Evolutionary conservation across 2,113 vertebrate species (phyloP), one percentile per base, ranked within the genome.

Genomic region (Trachemys scripta): DNA sequence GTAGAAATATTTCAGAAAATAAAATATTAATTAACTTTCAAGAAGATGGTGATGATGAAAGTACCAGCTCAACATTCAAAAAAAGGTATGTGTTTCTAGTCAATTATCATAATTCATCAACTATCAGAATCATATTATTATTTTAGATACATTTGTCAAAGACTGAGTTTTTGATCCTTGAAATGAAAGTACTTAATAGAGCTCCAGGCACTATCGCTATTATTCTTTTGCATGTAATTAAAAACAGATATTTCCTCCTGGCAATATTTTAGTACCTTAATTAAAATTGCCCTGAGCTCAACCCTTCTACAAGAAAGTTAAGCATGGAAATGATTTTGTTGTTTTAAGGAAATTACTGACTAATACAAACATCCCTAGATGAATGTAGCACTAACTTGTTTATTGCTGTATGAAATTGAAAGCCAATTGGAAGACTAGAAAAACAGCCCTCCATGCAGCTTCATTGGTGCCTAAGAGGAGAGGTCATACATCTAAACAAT

Each of bases 1-100:
- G 82, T 82, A 80, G 88, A 90, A 97, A 13, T 92, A 84, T 96
- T 93, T 90, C 80, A 12, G 86, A 91, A 96, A 76, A 95, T 88
- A 97, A 95, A 94, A 80, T 90, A 80, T 62, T 97, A 92, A 82
- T 85, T 97, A 87, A 92, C 65, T 93, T 94, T 94, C 49, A 51
- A 90, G 96, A 96, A 92, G 86, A 85, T 62, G 80, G 95, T 87
- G 91, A 95, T 95, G 94, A 96, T 97, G 96, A 95, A 56, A 97
- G 91, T 57, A 49, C 42, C 79, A 95, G 93, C n/a, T 95, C 97
- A 94, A 45, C 93, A 29, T 96, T 98, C 56, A 93, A 82, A 53
- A 98, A 97, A 97, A 98, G 96, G 98, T 98, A 98, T 0, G 10
- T 69, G 85, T 82, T 84, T 94, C 89, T 84, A 53, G 54, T 87